These are phyloP conservation scores for Alcis repandata DNA, from an alignment of 2,888 invertebrate species.

Conservation along the genomic window DNA sequence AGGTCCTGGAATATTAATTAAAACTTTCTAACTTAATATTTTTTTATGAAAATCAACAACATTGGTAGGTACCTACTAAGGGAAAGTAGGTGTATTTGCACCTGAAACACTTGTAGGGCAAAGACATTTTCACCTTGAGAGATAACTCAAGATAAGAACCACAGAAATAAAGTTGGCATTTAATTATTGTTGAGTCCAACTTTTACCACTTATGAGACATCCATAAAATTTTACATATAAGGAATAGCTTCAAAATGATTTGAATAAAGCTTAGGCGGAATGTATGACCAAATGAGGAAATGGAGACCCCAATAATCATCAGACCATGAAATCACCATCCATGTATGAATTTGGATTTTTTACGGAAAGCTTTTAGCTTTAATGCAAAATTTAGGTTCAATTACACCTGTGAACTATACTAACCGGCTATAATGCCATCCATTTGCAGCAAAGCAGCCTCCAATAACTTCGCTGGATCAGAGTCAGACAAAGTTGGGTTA, in stretches of 20 bases:
- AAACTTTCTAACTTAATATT: too few relatives aligned
- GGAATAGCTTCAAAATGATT: conserved; percentile 13
- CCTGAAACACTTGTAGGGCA: conserved; percentile 13
- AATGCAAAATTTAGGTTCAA: conserved; percentile 1
- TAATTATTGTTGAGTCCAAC: conserved; percentile 2
- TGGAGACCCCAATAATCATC: conserved; percentile 61
- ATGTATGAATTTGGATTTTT: conserved; percentile 24
- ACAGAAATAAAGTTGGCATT: conserved; percentile 16
- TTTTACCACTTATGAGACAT: conserved; percentile 4
- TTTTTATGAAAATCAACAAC: too few relatives aligned
- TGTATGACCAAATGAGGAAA: conserved; percentile 47
- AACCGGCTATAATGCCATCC: conserved; percentile 95
- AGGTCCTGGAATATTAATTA: too few relatives aligned
- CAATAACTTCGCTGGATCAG: conserved; percentile 94
- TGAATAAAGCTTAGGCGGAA: conserved; percentile 17
- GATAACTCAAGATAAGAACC: conserved; percentile 35
- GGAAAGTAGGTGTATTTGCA: conserved; percentile 1
- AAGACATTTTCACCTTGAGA: conserved; percentile 31
- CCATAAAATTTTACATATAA: conserved; percentile 9
- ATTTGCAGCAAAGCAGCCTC: conserved; percentile 95
- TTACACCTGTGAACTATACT: conserved; percentile 48
- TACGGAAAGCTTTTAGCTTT: conserved; percentile 21
- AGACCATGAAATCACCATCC: conserved; percentile 59
- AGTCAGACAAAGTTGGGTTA: conserved; percentile 88
- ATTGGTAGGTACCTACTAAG: not conserved